phyloP scores from a whole-genome alignment of 2,888 invertebrate species.

The Rotaria socialis region DNA sequence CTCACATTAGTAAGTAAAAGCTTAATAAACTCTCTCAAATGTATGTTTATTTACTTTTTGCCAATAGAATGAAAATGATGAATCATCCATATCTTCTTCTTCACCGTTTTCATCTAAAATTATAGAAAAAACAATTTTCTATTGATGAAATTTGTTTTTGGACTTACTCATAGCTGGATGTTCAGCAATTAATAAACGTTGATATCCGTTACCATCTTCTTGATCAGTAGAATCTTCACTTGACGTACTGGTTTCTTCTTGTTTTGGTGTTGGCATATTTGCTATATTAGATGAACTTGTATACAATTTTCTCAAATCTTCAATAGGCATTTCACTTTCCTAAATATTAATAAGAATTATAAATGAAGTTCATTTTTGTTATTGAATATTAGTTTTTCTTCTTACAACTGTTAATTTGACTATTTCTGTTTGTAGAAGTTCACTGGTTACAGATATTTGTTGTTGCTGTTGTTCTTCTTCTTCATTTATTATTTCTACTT shows the following conservation, averaged over 20 bases:
- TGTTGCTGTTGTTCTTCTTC: not conserved
- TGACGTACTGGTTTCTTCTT: not conserved
- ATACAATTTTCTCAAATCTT: constrained; percentile 13
- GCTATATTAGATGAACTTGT: not conserved
- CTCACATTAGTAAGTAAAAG: too few species aligned
- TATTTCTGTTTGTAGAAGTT: not conserved
- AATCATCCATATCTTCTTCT: constrained; percentile 11
- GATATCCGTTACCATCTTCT: not conserved
- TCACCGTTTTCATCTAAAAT: constrained; percentile 7
- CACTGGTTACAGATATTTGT: not conserved
- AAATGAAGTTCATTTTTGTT: not conserved
- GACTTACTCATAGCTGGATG: not conserved
- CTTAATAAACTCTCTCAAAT: too few species aligned
- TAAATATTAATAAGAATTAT: not conserved
- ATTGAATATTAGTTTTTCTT: too few species aligned
- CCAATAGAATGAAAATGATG: constrained; percentile 24
- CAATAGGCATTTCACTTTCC: constrained; percentile 33
- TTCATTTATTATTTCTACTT: not conserved
- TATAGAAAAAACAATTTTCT: not conserved
- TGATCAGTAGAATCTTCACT: not conserved
- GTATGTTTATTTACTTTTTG: not conserved
- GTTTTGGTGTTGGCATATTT: not conserved
- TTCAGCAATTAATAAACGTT: constrained; percentile 19
- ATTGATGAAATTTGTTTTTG: not conserved
- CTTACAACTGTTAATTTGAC: not conserved